phyloP scores from a whole-genome alignment of 2,888 invertebrate genomes.

The Polylopha cassiicola region DNA sequence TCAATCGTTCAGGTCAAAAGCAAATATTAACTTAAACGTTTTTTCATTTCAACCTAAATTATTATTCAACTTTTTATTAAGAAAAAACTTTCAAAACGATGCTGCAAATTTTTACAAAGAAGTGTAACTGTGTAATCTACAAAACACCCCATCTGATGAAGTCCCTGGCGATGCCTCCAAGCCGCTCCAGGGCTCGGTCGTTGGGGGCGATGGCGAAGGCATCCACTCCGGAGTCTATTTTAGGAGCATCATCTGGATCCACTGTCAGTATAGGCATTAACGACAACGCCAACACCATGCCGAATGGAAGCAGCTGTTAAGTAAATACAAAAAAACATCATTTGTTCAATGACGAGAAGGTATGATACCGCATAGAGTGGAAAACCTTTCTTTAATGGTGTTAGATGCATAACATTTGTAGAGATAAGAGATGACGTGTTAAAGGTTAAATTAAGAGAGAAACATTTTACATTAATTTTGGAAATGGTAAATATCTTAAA shows the following conservation, averaged over 20 bases:
- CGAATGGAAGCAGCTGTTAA: constrained; percentile 5
- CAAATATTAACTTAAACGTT: no score
- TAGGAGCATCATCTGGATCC: constrained; percentile 6
- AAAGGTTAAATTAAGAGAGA: no score
- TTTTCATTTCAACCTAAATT: no score
- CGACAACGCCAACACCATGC: background rate
- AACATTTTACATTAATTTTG: no score
- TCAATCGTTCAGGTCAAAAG: no score
- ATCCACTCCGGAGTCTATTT: background rate
- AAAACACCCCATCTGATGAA: constrained; percentile 10
- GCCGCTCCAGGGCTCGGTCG: constrained; percentile 3
- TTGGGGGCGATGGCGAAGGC: background rate
- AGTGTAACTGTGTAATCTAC: no score
- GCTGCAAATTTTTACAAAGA: no score
- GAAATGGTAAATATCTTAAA: background rate
- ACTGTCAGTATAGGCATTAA: constrained; percentile 4
- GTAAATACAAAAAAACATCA: background rate
- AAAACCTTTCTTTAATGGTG: background rate
- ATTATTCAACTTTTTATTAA: no score
- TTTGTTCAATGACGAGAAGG: background rate
- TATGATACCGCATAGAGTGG: background rate
- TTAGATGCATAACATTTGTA: no score
- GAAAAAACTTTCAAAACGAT: no score
- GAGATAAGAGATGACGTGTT: no score
- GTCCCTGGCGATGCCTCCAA: constrained; percentile 8